These are phyloP conservation scores for Bufo gargarizans DNA, from an alignment of 2,113 vertebrate species.

Conservation along the genomic window DNA sequence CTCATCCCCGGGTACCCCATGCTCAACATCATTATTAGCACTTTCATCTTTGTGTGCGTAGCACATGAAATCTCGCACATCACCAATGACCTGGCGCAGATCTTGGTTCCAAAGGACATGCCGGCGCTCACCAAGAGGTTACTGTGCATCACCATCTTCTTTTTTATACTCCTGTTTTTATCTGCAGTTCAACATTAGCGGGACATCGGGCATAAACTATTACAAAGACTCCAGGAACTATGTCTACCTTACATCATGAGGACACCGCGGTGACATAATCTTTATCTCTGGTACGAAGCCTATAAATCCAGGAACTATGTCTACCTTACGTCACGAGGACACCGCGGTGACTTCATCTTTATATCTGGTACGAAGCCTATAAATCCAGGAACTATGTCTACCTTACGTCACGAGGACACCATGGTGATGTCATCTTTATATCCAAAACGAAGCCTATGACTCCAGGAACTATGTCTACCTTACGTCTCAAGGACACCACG, in stretches of 20 bases:
- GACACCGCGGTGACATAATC: neutral
- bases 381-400: too few relatives aligned
- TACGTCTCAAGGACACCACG: neutral
- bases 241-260: neutral
- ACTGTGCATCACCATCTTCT: conserved; percentile 74
- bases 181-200: conserved; percentile 73
- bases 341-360: too few relatives aligned
- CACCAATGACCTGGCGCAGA: conserved; percentile 93
- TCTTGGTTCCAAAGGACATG: conserved; percentile 92
- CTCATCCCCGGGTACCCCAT: conserved; percentile 92
- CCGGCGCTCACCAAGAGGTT: conserved; percentile 84
- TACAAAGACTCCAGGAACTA: neutral
- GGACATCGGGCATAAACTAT: conserved; percentile 58
- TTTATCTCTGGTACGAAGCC: too few relatives aligned
- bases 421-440: too few relatives aligned
- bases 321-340: too few relatives aligned
- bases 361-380: too few relatives aligned
- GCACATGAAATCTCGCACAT: conserved; percentile 96
- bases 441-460: too few relatives aligned
- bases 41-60: conserved; percentile 97
- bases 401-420: too few relatives aligned
- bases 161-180: conserved; percentile 78
- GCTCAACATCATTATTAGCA: conserved; percentile 93
- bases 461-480: neutral
- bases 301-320: neutral